Evolutionary conservation across 2,113 vertebrate species (phyloP).

Genomic region (Lamprotornis superbus): DNA sequence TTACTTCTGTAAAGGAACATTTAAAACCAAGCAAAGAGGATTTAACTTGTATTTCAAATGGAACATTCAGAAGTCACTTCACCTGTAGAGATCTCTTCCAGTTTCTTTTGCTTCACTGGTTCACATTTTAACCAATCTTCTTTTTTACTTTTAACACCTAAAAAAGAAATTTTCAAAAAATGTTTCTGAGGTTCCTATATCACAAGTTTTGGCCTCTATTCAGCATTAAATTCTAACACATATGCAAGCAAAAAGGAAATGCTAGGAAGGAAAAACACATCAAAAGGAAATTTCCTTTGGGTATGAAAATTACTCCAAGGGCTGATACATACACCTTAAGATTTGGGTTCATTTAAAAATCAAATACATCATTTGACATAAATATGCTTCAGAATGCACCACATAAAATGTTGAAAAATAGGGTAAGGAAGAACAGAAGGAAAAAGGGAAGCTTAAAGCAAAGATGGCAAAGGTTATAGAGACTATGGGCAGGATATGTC

Average conservation of each 20-base stretch:
- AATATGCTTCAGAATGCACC: background rate
- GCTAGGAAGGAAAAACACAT: background rate
- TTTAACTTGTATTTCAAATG: background rate
- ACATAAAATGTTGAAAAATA: background rate
- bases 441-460: background rate
- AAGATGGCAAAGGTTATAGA: background rate
- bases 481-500: background rate
- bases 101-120: conserved; percentile 61
- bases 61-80: conserved; percentile 15
- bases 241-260: background rate
- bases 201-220: background rate
- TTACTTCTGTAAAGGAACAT: background rate
- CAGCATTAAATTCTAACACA: background rate
- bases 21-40: background rate
- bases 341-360: background rate
- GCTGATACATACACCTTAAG: background rate
- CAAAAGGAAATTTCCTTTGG: background rate
- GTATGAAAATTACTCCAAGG: background rate
- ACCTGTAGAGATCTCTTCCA: conserved; percentile 63
- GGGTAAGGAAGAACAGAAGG: background rate
- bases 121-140: conserved; percentile 77
- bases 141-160: conserved; percentile 81
- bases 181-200: background rate
- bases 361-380: background rate
- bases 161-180: conserved; percentile 38